Evolutionary conservation across 2,888 invertebrate genomes (phyloP), one percentile per base, ranked within the genome.

Genomic region (Dyspetes luteomarginatus): DNA sequence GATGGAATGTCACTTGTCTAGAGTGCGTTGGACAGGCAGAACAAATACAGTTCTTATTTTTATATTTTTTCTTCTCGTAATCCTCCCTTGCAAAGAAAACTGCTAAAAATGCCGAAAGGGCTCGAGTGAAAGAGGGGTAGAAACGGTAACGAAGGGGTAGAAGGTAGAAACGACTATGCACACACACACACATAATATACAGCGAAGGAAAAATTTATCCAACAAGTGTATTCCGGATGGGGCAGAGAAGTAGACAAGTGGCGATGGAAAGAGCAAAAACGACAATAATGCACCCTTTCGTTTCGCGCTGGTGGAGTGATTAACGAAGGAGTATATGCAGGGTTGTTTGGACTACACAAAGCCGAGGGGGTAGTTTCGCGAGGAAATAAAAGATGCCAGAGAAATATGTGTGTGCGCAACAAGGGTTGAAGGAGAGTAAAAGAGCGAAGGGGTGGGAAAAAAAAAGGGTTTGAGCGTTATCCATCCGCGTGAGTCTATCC

Each of bases 181-280:
- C 22, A 52, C 24, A 41, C 3, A 7, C 19, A 3, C 36, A 26
- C 12, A 24, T n/a, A 41, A 62, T 41, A 41, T 24, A 43, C 30
- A 43, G 36, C 26, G 36, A 7, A 56, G 1, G 19, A 55, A 43
- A 64, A 43, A 55, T 41, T 17, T 71, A 36, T 24, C 80, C 62
- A 72, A 73, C 72, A 68, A 81, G 80, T 81, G 64, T 56, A 64
- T 60, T 56, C 36, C 9, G 2, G 24, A 36, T 67, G 43, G 48
- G 65, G 69, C 52, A 76, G 69, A 73, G 84, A 82, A 78, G 67
- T 79, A 76, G 81, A 78, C 84, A 85, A 84, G 82, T 75, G 83
- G 80, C 83, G 83, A 82, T 86, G 88, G 84, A 88, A 73, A 77
- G 77, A 77, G 81, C 68, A 73, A 76, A 56, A 71, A 41, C 67